Percentiles rank a stretch among this genome's conserved stretches.
These are phyloP conservation scores for Teinopalpus imperialis DNA, from an alignment of 2,888 invertebrate genomes.

Conservation along the genomic window DNA sequence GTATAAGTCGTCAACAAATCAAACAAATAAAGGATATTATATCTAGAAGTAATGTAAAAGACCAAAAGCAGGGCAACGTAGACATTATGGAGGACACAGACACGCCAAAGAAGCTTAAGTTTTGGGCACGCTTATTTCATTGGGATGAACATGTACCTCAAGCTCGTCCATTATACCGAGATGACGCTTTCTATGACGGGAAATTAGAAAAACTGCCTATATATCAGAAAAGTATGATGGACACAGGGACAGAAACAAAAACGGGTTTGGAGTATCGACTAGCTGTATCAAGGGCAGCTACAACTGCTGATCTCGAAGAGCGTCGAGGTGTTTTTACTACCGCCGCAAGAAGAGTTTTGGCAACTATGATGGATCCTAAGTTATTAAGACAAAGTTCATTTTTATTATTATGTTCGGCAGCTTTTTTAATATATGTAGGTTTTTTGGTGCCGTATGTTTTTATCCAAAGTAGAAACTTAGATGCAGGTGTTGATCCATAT, in stretches of 20 bases:
- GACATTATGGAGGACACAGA: constrained; percentile 43
- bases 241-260: constrained; percentile 43
- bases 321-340: constrained; percentile 61
- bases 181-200: constrained; percentile 70
- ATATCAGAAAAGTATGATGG: constrained; percentile 64
- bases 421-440: constrained; percentile 55
- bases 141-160: constrained; percentile 64
- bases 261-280: constrained; percentile 72
- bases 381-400: constrained; percentile 58
- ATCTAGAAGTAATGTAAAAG: constrained; percentile 48
- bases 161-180: constrained; percentile 69
- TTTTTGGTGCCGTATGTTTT: constrained; percentile 65
- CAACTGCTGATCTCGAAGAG: constrained; percentile 59
- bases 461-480: constrained; percentile 53
- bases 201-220: constrained; percentile 54
- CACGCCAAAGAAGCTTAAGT: constrained; percentile 44
- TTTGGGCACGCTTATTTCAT: constrained; percentile 52
- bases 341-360: constrained; percentile 64
- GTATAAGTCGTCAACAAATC: constrained; percentile 55
- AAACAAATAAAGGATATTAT: constrained; percentile 63
- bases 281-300: constrained; percentile 69
- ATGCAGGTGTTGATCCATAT: constrained; percentile 46
- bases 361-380: constrained; percentile 70
- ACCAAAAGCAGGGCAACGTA: constrained; percentile 40
- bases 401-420: constrained; percentile 48